These are phyloP conservation scores for Schizothorax lantsangensis DNA, from an alignment of 2,797 vertebrate genomes.

Conservation along the genomic window DNA sequence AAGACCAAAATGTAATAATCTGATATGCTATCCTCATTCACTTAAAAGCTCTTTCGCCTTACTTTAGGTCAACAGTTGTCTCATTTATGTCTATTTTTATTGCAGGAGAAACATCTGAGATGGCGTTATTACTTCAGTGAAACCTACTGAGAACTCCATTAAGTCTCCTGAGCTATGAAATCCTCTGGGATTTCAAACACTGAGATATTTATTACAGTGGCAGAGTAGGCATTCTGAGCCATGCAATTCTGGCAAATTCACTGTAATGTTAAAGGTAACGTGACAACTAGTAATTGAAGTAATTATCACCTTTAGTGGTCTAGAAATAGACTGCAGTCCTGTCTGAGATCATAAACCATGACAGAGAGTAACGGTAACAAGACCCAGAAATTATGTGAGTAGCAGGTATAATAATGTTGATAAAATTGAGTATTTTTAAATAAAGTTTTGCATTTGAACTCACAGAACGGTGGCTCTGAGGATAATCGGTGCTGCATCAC, in stretches of 20 bases:
- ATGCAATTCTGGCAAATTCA: conserved; percentile 1
- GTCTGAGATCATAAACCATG: not conserved
- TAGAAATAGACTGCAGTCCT: not conserved
- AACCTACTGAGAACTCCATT: conserved; percentile 11
- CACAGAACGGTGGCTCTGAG: not conserved
- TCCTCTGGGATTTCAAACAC: not conserved
- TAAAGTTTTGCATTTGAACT: conserved; percentile 10
- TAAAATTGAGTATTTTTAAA: not conserved
- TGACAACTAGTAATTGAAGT: not conserved
- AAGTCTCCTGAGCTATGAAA: not conserved
- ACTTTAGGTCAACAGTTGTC: not conserved
- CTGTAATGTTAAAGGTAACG: not conserved
- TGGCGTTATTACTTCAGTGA: not conserved
- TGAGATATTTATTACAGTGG: not conserved
- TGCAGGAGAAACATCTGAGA: not conserved
- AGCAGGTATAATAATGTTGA: not conserved
- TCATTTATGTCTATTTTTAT: not conserved
- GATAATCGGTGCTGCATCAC: conserved; percentile 13
- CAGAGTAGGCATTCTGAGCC: not conserved
- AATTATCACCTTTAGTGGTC: conserved; percentile 3
- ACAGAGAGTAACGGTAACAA: not conserved
- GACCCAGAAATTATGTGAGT: not conserved
- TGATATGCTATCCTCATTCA: not conserved
- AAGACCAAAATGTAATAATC: not conserved
- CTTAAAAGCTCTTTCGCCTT: not conserved